A percentile compares a stretch with the other conserved stretches of the same genome.
Conservation (phyloP, 2,888 invertebrate species). For the Habrosyne pyritoides region DNA sequence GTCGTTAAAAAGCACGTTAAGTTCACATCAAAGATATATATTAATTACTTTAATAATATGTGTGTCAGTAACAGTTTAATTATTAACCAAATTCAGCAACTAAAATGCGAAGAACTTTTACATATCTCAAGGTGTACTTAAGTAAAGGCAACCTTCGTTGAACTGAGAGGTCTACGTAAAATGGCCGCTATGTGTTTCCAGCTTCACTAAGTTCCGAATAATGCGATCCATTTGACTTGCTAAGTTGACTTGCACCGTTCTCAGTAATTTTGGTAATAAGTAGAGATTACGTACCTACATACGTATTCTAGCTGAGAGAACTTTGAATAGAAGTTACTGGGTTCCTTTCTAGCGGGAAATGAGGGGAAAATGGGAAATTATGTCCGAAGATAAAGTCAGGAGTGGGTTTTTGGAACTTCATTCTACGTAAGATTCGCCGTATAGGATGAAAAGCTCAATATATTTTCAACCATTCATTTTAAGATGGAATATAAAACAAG, state of each 20-base stretch:
- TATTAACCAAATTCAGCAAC: neutral
- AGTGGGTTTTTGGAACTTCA: too few relatives aligned
- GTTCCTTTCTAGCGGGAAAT: neutral
- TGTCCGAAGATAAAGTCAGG: too few relatives aligned
- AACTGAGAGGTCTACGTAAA: slow-evolving; percentile 17
- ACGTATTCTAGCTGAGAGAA: neutral
- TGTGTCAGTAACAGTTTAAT: neutral
- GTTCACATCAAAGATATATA: too few relatives aligned
- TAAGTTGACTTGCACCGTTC: slow-evolving; percentile 15
- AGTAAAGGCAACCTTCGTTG: neutral
- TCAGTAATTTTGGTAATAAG: slow-evolving; percentile 10
- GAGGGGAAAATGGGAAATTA: neutral
- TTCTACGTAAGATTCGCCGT: too few relatives aligned
- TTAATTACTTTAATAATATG: too few relatives aligned
- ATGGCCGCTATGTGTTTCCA: slow-evolving; percentile 18
- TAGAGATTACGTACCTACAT: neutral
- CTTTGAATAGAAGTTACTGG: neutral
- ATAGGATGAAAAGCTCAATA: too few relatives aligned
- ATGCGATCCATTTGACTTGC: slow-evolving; percentile 24
- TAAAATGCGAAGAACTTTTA: neutral
- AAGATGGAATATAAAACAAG: too few relatives aligned
- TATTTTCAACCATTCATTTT: too few relatives aligned
- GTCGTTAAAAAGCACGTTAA: too few relatives aligned
- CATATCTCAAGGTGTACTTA: neutral
- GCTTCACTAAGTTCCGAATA: slow-evolving; percentile 21